A percentile compares a stretch with the other conserved stretches of the same genome.
These are phyloP conservation scores for Perithous albicinctus DNA, from an alignment of 2,888 invertebrate species.

Conservation along the genomic window DNA sequence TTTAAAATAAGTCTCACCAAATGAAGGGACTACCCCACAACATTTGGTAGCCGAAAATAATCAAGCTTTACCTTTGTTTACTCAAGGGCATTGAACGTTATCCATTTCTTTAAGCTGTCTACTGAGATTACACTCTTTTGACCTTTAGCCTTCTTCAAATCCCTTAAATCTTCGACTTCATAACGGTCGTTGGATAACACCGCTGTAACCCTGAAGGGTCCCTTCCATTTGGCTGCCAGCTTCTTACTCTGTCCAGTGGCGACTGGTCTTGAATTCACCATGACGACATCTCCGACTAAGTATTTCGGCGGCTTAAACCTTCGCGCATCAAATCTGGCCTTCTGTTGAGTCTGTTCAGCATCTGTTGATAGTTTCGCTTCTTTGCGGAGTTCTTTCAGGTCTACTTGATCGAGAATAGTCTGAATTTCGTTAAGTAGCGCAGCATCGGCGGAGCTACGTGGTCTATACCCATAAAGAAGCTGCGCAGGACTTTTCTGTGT, in stretches of 20 bases:
- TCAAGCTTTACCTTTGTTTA: too few species aligned
- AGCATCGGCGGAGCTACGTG: conserved; percentile 59
- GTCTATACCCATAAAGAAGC: conserved; percentile 67
- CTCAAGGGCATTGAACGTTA: conserved; percentile 63
- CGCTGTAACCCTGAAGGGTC: conserved; percentile 69
- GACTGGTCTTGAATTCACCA: conserved; percentile 62
- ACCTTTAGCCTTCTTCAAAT: conserved; percentile 62
- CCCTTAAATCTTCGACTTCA: conserved; percentile 69
- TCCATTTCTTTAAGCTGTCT: conserved; percentile 55
- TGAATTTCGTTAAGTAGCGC: conserved; percentile 51
- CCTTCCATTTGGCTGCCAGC: conserved; percentile 66
- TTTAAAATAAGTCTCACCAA: not conserved
- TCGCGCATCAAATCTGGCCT: conserved; percentile 56
- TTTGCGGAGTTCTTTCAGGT: conserved; percentile 54
- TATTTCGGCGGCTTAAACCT: conserved; percentile 63
- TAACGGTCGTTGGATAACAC: conserved; percentile 71
- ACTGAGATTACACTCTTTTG: conserved; percentile 62
- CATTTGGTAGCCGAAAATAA: not conserved
- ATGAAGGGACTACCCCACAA: not conserved
- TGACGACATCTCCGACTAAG: conserved; percentile 67
- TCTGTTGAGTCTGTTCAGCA: conserved; percentile 56
- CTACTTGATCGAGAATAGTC: conserved; percentile 53
- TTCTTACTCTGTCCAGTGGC: conserved; percentile 70
- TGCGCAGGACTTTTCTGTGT: conserved; percentile 59
- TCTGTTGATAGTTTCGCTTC: conserved; percentile 60